A percentile compares a stretch with the other conserved stretches of the same genome.
phyloP scores from a whole-genome alignment of 2,888 invertebrate genomes.

The Argynnis bischoffii region DNA sequence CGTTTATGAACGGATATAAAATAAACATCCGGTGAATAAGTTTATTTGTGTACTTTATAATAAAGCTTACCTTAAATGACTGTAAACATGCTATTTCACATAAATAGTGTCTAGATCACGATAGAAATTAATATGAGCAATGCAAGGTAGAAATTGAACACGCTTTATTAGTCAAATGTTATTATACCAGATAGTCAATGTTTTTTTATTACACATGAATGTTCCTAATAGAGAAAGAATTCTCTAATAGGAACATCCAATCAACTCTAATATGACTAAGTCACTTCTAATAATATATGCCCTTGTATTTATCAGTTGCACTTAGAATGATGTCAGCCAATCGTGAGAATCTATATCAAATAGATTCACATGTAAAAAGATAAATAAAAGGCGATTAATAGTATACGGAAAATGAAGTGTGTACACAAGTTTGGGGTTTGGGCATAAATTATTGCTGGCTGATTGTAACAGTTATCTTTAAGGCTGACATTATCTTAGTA shows the following conservation, averaged over 20 bases:
- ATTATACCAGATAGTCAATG: background rate
- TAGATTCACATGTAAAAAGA: slow-evolving; percentile 22
- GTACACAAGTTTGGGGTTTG: no score
- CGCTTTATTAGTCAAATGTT: background rate
- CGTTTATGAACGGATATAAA: background rate
- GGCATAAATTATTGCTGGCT: no score
- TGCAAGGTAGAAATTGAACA: no score
- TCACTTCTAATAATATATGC: slow-evolving; percentile 9
- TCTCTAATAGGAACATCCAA: slow-evolving; percentile 2
- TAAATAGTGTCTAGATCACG: no score
- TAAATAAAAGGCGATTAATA: background rate
- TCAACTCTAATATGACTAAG: slow-evolving; percentile 8
- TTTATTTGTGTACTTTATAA: no score
- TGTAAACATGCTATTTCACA: no score
- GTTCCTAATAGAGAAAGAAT: slow-evolving; percentile 1
- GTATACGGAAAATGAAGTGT: background rate
- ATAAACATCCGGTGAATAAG: no score
- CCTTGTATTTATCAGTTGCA: slow-evolving; percentile 15
- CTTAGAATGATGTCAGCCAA: slow-evolving; percentile 19
- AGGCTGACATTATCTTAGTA: no score
- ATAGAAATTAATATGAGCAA: no score
- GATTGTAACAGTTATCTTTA: no score
- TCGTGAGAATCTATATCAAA: slow-evolving; percentile 32
- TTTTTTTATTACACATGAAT: background rate
- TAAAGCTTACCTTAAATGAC: no score